These are phyloP conservation scores for Heliothis virescens DNA, from an alignment of 1,140 invertebrate genomes.

Conservation along the genomic window DNA sequence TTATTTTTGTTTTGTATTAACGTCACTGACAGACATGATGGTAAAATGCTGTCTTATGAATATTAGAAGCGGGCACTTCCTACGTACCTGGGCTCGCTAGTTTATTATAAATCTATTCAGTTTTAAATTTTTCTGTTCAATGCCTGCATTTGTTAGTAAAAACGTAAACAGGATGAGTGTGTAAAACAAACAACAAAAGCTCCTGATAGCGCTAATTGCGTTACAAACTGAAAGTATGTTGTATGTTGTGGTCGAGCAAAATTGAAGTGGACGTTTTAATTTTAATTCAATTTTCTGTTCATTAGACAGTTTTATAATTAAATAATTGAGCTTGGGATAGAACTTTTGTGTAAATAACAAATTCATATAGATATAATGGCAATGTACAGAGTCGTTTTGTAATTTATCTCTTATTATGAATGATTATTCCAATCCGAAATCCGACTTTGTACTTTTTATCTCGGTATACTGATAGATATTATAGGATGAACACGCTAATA, in stretches of 20 bases:
- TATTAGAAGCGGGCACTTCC: slow-evolving; percentile 24
- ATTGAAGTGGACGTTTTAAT: slow-evolving; percentile 35
- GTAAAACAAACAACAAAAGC: slow-evolving; percentile 21
- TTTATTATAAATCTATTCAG: slow-evolving; percentile 33
- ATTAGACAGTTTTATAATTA: slow-evolving; percentile 4
- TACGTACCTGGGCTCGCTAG: background rate
- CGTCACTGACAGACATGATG: slow-evolving; percentile 37
- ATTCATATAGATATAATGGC: too few relatives aligned
- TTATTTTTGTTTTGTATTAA: slow-evolving; percentile 40
- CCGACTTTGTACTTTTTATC: too few relatives aligned
- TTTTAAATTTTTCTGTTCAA: slow-evolving; percentile 30
- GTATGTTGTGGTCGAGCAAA: slow-evolving; percentile 27
- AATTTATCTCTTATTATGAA: too few relatives aligned
- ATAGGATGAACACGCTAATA: too few relatives aligned
- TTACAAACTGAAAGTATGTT: slow-evolving; percentile 31
- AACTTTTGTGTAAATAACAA: background rate
- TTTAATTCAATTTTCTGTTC: slow-evolving; percentile 14
- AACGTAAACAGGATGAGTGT: slow-evolving; percentile 34
- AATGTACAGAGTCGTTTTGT: too few relatives aligned
- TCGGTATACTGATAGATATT: too few relatives aligned
- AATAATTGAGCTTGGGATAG: slow-evolving; percentile 3
- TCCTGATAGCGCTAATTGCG: slow-evolving; percentile 23
- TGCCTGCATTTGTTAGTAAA: slow-evolving; percentile 23
- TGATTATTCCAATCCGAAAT: too few relatives aligned
- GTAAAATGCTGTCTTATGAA: slow-evolving; percentile 47